Evolutionary conservation across 2,888 invertebrate genomes (phyloP).

Genomic region (Polyommatus iphigenia): DNA sequence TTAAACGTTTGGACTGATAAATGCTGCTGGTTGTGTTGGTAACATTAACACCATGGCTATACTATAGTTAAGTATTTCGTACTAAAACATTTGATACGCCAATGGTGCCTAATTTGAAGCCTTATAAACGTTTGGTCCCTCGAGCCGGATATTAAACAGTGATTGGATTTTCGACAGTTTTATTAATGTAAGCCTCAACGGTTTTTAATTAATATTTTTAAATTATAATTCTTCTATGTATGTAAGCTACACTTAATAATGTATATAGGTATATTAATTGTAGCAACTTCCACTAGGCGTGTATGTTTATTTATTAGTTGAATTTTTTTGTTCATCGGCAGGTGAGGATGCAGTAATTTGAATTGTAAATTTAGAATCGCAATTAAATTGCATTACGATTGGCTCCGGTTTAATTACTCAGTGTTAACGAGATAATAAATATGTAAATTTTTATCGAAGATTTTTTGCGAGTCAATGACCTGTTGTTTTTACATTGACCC

Average conservation of each 20-base stretch:
- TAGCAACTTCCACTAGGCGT: background rate
- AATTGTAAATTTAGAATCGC: constrained; percentile 7
- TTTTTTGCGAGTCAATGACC: background rate
- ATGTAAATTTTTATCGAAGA: constrained; percentile 9
- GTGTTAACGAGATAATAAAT: background rate
- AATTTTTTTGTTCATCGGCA: constrained; percentile 12
- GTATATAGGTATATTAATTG: background rate
- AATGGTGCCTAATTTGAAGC: background rate
- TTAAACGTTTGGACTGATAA: background rate
- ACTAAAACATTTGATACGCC: background rate
- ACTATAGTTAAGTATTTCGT: too few relatives aligned
- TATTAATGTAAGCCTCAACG: background rate
- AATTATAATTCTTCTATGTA: background rate
- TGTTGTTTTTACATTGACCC: background rate
- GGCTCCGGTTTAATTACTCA: background rate
- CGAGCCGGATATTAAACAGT: constrained; percentile 5
- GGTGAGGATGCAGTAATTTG: constrained; percentile 2
- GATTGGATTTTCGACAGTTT: background rate
- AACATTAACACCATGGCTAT: too few relatives aligned
- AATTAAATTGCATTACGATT: constrained; percentile 2
- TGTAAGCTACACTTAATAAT: background rate
- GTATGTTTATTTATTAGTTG: background rate
- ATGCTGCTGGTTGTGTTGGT: background rate
- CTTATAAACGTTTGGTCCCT: background rate
- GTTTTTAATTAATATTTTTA: background rate